Conservation (phyloP, 1,140 invertebrate species). For the Lithobius niger region DNA sequence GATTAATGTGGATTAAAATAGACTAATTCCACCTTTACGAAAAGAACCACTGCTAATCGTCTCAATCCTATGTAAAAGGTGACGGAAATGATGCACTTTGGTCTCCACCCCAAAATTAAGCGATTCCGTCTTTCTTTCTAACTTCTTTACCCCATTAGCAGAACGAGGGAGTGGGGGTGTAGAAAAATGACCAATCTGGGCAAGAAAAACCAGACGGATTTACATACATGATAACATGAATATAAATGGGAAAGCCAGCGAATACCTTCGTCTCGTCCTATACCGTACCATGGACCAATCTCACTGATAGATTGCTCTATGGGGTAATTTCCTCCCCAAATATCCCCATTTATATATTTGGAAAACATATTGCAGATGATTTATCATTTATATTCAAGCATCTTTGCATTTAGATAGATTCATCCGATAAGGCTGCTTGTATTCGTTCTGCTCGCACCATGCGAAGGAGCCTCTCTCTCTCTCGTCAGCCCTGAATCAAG, state of each 20-base stretch:
- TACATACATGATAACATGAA: constrained; percentile 9
- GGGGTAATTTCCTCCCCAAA: constrained; percentile 3
- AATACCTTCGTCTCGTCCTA: background rate
- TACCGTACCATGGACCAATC: background rate
- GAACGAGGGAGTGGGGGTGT: too few species aligned
- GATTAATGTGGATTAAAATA: too few species aligned
- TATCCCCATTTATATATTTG: constrained; percentile 9
- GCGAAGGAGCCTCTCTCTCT: too few species aligned
- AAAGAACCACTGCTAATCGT: too few species aligned
- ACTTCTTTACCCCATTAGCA: too few species aligned
- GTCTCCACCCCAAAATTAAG: too few species aligned
- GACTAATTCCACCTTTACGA: too few species aligned
- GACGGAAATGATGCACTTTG: too few species aligned
- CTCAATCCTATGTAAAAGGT: too few species aligned
- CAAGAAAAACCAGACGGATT: background rate
- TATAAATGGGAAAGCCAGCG: background rate
- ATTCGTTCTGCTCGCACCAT: too few species aligned
- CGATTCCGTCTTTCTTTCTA: too few species aligned
- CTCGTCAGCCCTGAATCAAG: too few species aligned
- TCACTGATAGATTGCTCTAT: constrained; percentile 8
- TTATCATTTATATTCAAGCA: constrained; percentile 10
- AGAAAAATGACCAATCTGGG: constrained; percentile 6
- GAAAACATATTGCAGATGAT: constrained; percentile 8
- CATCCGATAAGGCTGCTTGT: background rate
- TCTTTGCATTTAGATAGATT: constrained; percentile 10